phyloP scores from a whole-genome alignment of 2,113 vertebrate genomes.

The Regulus satrapa region DNA sequence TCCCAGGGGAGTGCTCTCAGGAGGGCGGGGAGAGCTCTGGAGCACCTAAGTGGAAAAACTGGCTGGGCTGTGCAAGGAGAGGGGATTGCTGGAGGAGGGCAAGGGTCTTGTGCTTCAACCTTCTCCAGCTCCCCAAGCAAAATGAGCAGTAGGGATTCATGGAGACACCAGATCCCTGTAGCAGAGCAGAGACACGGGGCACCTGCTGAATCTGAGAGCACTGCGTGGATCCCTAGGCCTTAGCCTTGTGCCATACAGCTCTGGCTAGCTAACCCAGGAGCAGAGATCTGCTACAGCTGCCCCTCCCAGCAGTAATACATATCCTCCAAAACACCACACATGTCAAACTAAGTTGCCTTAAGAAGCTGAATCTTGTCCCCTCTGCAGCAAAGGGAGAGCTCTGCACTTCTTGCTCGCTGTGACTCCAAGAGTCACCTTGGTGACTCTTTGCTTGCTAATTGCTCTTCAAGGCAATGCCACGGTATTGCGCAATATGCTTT shows the following conservation, averaged over 20 bases:
- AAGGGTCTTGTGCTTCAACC: neutral
- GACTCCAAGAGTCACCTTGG: neutral
- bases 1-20: slow-evolving; percentile 42
- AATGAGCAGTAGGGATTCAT: neutral
- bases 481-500: neutral
- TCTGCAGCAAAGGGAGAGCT: neutral
- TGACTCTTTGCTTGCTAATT: neutral
- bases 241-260: neutral
- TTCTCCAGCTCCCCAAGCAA: neutral
- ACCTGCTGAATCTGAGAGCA: neutral
- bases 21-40: slow-evolving; percentile 39
- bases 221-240: neutral
- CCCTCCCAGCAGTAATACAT: neutral
- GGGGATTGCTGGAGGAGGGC: slow-evolving; percentile 1
- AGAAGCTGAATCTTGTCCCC: neutral
- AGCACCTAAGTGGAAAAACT: slow-evolving; percentile 68
- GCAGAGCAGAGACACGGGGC: neutral
- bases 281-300: neutral
- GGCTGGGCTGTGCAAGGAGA: slow-evolving; percentile 37
- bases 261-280: neutral
- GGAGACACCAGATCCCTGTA: neutral
- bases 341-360: neutral
- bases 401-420: neutral
- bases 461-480: neutral
- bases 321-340: neutral